Evolutionary conservation across 2,113 vertebrate genomes (phyloP), one percentile per base, ranked within the genome.

Genomic region (Peromyscus maniculatus): DNA sequence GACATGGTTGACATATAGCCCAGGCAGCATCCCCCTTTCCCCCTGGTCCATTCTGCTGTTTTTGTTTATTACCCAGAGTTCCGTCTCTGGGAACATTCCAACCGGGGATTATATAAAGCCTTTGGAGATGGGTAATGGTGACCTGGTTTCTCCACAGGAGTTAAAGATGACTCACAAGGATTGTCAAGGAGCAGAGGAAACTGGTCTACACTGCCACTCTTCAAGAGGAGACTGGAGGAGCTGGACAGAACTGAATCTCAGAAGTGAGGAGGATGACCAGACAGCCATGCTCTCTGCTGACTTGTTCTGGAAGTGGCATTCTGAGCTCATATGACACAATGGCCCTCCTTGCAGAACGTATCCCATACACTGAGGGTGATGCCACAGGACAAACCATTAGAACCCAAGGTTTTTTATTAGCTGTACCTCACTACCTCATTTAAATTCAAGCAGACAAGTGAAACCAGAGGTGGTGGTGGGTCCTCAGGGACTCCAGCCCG

Each of bases 91-190:
- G 95, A 79, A 94, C n/a, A 57, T 62, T 86, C 93, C 91, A 93
- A 16, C 64, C 49, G 24, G 57, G 77, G 91, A 66, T 96, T 93
- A 96, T 1, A 83, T 94, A 96, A 96, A 97, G 59, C 55, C 93
- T 97, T 31, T 94, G 94, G 89, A 95, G 96, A 93, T 94, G 87
- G 93, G 89, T 80, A 86, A 96, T 55, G 49, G 93, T 86, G 96
- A 95, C 92, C 91, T 62, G 89, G 91, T 89, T 82, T 95, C 93
- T 77, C 83, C 59, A 67, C 2, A 19, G 78, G 92, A 87, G 91
- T 86, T 93, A 64, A 67, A n/a, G 97, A 86, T 95, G 97, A 97
- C 93, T 95, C 95, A 87, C 5, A 5, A 62, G 82, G 87, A 69
- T 64, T 84, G 62, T 91, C 91, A 66, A 55, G 88, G 64, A 62